phyloP scores from a whole-genome alignment of 1,140 invertebrate genomes.

The Rhagoletis zephyria region DNA sequence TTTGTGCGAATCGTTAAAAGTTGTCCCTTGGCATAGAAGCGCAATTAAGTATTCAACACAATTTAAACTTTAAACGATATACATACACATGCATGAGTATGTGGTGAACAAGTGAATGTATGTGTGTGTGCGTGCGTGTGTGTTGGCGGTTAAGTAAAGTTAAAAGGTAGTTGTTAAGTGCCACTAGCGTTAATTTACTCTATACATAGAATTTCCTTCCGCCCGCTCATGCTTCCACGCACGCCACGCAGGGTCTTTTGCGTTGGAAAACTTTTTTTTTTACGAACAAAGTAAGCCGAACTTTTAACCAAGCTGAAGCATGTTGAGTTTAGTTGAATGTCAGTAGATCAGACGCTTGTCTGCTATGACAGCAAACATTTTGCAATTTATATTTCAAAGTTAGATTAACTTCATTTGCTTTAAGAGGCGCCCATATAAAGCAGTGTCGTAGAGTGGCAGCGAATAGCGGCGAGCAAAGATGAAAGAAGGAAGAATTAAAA shows the following conservation, averaged over 20 bases:
- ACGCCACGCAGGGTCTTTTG: neutral
- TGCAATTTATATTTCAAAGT: neutral
- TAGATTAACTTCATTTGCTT: neutral
- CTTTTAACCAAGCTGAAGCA: neutral
- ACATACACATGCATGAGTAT: neutral
- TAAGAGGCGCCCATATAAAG: neutral
- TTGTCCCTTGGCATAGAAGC: constrained; percentile 13
- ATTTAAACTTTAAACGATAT: constrained; percentile 12
- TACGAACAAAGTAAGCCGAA: neutral
- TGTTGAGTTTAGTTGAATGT: neutral
- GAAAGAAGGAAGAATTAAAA: too few relatives aligned
- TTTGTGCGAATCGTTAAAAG: constrained; percentile 33
- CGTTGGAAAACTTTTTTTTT: neutral
- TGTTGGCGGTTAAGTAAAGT: neutral
- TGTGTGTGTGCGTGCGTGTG: neutral
- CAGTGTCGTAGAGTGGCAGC: too few relatives aligned
- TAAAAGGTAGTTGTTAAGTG: constrained; percentile 22
- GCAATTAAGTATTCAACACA: constrained; percentile 33
- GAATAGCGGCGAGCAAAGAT: too few relatives aligned
- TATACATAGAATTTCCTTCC: neutral
- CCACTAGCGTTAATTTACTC: constrained; percentile 42
- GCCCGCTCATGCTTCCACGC: neutral
- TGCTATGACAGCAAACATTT: neutral
- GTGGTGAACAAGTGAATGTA: neutral
- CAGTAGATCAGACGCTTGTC: neutral